phyloP scores from a whole-genome alignment of 1,140 invertebrate species.

The Macrobrachium nipponense region DNA sequence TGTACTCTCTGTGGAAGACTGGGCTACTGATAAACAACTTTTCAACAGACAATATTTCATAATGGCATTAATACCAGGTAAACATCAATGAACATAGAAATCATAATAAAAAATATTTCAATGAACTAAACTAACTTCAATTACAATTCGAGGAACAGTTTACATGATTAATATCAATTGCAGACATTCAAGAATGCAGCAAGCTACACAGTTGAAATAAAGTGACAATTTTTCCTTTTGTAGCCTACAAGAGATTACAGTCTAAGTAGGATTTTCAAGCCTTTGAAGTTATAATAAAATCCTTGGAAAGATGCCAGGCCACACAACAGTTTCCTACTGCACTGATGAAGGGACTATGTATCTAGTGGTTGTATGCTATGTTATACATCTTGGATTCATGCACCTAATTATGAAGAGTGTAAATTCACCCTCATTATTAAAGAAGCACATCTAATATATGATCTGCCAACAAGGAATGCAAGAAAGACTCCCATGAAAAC shows the following conservation, averaged over 20 bases:
- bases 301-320: constrained; percentile 33
- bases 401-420: constrained; percentile 14
- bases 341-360: constrained; percentile 31
- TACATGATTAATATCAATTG: no score
- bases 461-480: constrained; percentile 19
- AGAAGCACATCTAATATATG: constrained; percentile 19
- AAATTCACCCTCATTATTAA: constrained; percentile 4
- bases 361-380: not conserved
- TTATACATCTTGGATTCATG: constrained; percentile 28
- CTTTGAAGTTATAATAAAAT: constrained; percentile 14
- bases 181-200: no score
- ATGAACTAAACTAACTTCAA: no score
- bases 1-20: constrained; percentile 57
- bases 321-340: constrained; percentile 35
- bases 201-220: not conserved
- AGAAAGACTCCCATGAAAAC: not conserved
- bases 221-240: not conserved
- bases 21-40: constrained; percentile 24
- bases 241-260: not conserved
- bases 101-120: no score
- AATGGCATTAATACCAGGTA: not conserved
- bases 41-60: constrained; percentile 10
- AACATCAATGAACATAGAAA: constrained; percentile 1
- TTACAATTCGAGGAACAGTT: no score
- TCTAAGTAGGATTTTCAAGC: constrained; percentile 11